Conservation (phyloP, 2,888 invertebrate species). For the Prenolepis imparis region DNA sequence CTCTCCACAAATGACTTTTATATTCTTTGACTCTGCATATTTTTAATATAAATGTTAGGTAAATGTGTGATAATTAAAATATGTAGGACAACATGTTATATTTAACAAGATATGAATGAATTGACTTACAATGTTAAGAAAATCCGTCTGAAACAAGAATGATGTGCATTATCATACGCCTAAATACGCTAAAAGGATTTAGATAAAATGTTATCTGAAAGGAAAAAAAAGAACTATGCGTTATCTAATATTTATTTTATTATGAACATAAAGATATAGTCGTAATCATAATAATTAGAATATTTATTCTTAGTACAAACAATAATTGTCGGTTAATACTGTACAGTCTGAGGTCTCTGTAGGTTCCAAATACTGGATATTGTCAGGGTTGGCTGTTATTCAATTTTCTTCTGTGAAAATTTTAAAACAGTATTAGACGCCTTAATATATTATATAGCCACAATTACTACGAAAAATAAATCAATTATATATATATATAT, state of each 20-base stretch:
- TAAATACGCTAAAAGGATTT: constrained; percentile 68
- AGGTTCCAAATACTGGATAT: constrained; percentile 82
- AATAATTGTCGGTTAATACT: constrained; percentile 86
- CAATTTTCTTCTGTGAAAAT: constrained; percentile 84
- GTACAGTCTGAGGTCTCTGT: constrained; percentile 86
- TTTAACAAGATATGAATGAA: constrained; percentile 1
- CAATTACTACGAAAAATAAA: constrained; percentile 64
- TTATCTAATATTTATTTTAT: constrained; percentile 86
- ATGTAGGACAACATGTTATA: not conserved
- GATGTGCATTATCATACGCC: constrained; percentile 78
- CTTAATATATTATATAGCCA: constrained; percentile 64
- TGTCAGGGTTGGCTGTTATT: constrained; percentile 85
- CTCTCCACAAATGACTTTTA: not conserved
- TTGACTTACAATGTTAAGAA: constrained; percentile 11
- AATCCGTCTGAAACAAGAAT: constrained; percentile 51
- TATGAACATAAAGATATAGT: constrained; percentile 82
- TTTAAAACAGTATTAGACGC: constrained; percentile 72
- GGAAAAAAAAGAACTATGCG: constrained; percentile 83
- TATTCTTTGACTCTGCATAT: constrained; percentile 26
- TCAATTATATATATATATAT: constrained; percentile 65
- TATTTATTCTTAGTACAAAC: constrained; percentile 85
- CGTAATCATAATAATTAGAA: constrained; percentile 80
- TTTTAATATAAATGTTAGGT: constrained; percentile 23
- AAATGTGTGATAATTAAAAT: not conserved
- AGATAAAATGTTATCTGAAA: constrained; percentile 67